These are phyloP conservation scores for Gryllus bimaculatus DNA, from an alignment of 1,140 invertebrate species.

Conservation along the genomic window DNA sequence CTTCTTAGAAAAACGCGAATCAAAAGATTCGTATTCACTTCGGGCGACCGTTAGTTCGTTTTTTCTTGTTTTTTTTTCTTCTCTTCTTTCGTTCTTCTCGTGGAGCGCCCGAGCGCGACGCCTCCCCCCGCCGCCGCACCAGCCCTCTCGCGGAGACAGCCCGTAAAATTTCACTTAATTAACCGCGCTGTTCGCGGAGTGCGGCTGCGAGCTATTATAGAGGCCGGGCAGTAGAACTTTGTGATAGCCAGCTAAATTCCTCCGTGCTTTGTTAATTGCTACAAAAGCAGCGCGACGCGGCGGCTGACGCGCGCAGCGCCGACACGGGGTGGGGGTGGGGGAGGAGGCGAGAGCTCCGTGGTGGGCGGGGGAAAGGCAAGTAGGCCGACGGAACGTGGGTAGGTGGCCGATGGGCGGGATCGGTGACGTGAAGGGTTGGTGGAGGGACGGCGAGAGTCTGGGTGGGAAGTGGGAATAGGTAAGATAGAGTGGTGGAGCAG, in stretches of 20 bases:
- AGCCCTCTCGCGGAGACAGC: background rate
- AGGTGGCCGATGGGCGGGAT: too few species aligned
- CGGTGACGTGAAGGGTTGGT: background rate
- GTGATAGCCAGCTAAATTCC: background rate
- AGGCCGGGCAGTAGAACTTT: background rate
- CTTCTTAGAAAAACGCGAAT: too few species aligned
- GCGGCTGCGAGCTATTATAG: background rate
- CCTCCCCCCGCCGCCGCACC: too few species aligned
- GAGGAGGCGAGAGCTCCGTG: background rate
- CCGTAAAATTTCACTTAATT: slow-evolving; percentile 5
- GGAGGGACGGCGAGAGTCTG: background rate
- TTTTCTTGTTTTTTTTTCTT: too few species aligned
- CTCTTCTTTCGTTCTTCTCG: too few species aligned
- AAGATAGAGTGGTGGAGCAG: background rate
- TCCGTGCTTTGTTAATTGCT: slow-evolving; percentile 4
- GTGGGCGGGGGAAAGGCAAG: background rate
- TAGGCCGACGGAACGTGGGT: too few species aligned
- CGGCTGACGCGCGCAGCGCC: too few species aligned
- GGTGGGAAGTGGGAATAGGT: background rate
- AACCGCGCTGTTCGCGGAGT: background rate
- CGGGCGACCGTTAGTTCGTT: too few species aligned
- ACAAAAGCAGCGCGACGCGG: background rate
- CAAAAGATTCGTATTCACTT: too few species aligned
- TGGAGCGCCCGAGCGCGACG: too few species aligned
- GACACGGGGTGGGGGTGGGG: too few species aligned